Conservation (phyloP, 2,113 vertebrate species). For the Hydrochoerus hydrochaeris region DNA sequence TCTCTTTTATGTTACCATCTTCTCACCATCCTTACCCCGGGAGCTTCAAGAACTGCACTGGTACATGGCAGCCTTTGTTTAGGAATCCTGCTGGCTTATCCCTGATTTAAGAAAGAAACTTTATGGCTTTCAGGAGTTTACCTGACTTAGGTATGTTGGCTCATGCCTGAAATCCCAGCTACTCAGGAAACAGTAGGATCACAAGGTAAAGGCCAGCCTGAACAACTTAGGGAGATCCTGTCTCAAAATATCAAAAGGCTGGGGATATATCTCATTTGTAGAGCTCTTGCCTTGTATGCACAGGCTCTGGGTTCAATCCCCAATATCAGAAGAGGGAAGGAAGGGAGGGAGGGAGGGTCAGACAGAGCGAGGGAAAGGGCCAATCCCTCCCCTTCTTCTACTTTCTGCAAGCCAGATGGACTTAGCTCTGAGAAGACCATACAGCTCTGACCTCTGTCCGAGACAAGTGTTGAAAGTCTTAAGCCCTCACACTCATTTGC, state of each 20-base stretch:
- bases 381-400: neutral
- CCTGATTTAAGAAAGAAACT: neutral
- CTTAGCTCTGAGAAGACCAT: neutral
- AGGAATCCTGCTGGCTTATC: neutral
- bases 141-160: neutral
- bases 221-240: neutral
- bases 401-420: neutral
- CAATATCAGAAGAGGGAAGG: neutral
- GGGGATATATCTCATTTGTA: neutral
- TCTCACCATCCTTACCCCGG: no score
- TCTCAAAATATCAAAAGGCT: neutral
- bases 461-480: neutral
- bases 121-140: neutral
- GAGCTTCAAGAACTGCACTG: no score
- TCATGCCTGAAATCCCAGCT: neutral
- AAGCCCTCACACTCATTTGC: neutral
- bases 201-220: neutral
- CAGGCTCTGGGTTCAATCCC: neutral
- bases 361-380: neutral
- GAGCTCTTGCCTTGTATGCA: neutral
- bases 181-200: neutral
- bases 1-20: no score
- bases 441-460: neutral
- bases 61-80: neutral
- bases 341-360: neutral